Evolutionary conservation across 2,797 vertebrate genomes (phyloP).

Genomic region (Hippoglossus hippoglossus): DNA sequence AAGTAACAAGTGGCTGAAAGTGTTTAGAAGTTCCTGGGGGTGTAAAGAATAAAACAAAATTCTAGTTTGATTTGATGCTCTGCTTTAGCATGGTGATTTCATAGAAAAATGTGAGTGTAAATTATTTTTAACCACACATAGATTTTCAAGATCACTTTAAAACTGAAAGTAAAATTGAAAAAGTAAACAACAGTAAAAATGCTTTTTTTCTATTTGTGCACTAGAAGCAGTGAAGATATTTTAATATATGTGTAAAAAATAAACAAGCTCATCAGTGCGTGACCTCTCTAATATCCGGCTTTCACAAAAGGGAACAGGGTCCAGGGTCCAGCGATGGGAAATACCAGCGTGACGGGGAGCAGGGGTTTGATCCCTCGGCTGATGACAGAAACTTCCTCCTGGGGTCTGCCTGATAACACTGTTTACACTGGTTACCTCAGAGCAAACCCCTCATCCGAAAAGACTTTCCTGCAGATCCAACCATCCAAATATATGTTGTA

Average conservation of each 20-base stretch:
- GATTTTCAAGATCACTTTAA: neutral
- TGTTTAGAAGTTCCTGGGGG: neutral
- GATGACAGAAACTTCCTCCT: conserved; percentile 79
- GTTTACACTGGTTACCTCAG: conserved; percentile 67
- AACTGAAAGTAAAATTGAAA: neutral
- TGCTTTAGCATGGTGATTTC: neutral
- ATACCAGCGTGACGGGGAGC: conserved; percentile 49
- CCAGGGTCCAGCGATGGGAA: conserved; percentile 56
- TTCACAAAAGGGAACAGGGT: conserved; percentile 29
- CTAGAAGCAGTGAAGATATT: conserved; percentile 1
- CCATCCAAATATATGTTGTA: neutral
- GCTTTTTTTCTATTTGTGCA: neutral
- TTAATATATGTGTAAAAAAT: conserved; percentile 1
- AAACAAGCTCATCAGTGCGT: conserved; percentile 6
- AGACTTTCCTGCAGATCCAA: conserved; percentile 30
- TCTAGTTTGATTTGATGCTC: conserved; percentile 3
- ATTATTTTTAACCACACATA: neutral
- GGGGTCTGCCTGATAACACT: conserved; percentile 74
- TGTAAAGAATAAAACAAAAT: neutral
- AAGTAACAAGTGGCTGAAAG: conserved; percentile 17
- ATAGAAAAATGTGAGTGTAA: too few relatives aligned
- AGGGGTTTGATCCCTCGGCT: conserved; percentile 60
- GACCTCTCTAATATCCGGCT: conserved; percentile 36
- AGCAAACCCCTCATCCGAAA: conserved; percentile 40
- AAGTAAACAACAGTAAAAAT: neutral